phyloP scores from a whole-genome alignment of 1,140 invertebrate species.

The Lordiphosa stackelbergi region DNA sequence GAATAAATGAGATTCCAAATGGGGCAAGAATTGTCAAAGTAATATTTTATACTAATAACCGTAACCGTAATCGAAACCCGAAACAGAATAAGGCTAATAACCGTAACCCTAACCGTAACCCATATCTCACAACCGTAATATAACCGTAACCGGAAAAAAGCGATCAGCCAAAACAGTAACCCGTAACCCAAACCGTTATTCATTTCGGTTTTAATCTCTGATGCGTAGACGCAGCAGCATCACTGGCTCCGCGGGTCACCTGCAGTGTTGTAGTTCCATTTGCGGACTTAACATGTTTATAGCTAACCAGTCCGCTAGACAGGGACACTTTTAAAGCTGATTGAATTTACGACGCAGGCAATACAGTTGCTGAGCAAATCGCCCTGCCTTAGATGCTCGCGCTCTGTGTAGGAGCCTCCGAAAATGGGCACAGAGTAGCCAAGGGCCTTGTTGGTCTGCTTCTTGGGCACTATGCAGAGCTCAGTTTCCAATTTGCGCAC shows the following conservation, averaged over 20 bases:
- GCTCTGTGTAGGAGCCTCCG: conserved; percentile 78
- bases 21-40: too few species aligned
- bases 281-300: neutral
- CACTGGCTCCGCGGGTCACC: conserved; percentile 36
- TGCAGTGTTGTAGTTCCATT: conserved; percentile 2
- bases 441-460: conserved; percentile 74
- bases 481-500: conserved; percentile 76
- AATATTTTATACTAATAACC: too few species aligned
- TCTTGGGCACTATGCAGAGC: conserved; percentile 77
- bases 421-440: conserved; percentile 49
- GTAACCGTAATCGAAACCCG: too few species aligned
- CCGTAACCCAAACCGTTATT: too few species aligned
- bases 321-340: conserved; percentile 59
- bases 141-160: too few species aligned
- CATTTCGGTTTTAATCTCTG: too few species aligned
- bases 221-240: conserved; percentile 56
- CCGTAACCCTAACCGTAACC: too few species aligned
- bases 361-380: conserved; percentile 78
- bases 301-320: conserved; percentile 12
- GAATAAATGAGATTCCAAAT: too few species aligned
- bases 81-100: too few species aligned
- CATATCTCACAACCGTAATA: too few species aligned
- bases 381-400: conserved; percentile 77
- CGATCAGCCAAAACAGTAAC: too few species aligned
- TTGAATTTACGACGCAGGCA: conserved; percentile 56